phyloP scores from a whole-genome alignment of 2,888 invertebrate species.

The Ethmia dodecea region DNA sequence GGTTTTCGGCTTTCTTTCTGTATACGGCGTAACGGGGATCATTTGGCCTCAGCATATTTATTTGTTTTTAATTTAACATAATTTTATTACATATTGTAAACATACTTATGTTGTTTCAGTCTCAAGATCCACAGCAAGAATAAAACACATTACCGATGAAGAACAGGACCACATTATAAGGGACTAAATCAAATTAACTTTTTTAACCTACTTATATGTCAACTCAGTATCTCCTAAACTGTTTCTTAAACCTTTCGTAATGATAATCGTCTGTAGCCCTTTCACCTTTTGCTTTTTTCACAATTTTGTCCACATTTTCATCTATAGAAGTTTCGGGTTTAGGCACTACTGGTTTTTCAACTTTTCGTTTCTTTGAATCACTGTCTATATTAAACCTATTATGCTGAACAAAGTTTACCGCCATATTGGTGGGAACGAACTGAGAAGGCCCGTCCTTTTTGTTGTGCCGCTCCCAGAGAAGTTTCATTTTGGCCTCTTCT shows the following conservation, averaged over 20 bases:
- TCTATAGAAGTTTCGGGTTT: constrained; percentile 61
- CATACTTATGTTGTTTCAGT: too few relatives aligned
- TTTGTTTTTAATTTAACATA: too few relatives aligned
- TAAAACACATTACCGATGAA: too few relatives aligned
- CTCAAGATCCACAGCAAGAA: too few relatives aligned
- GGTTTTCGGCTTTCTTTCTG: too few relatives aligned
- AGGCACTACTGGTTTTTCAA: constrained; percentile 68
- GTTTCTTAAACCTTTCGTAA: constrained; percentile 97
- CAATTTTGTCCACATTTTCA: constrained; percentile 71
- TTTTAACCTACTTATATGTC: too few relatives aligned
- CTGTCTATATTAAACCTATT: constrained; percentile 95
- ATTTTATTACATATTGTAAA: too few relatives aligned
- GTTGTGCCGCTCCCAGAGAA: constrained; percentile 92
- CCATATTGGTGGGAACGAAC: constrained; percentile 98
- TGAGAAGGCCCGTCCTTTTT: constrained; percentile 96
- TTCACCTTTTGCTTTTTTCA: constrained; percentile 85
- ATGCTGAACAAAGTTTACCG: constrained; percentile 98
- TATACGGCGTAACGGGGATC: too few relatives aligned
- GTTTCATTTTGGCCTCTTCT: constrained; percentile 96
- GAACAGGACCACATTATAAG: too few relatives aligned
- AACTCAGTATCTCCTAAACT: constrained; percentile 86
- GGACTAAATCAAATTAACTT: too few relatives aligned
- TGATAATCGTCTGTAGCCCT: constrained; percentile 98
- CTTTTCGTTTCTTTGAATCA: constrained; percentile 78
- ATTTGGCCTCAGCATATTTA: too few relatives aligned